Base-by-base conservation (phyloP, 2,888 invertebrate species). In the Drosophila fungiperda region DNA sequence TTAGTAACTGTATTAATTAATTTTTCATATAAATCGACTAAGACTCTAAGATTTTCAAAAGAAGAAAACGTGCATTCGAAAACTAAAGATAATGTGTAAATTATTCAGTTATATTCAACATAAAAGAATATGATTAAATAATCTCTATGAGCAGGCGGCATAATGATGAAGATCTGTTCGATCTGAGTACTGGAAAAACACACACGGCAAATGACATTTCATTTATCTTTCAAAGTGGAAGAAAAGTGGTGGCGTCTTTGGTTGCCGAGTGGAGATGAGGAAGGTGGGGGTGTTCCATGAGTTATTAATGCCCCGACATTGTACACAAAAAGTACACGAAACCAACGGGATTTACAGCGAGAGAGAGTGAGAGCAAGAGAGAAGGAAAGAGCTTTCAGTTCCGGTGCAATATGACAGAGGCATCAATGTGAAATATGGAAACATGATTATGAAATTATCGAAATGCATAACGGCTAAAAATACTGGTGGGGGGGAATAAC, bases 401-500 rank as follows among this genome's bases (percentile, higher is more conserved):
- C 90, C 86, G 90, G 87, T 70, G 83, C 57, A 66, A 15, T 61
- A 63, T 48, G 36, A 36, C 40, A 15, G 48, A 72, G 73, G 83
- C 90, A 90, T 86, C 86, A 74, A 59, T 68, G 66, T 86, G 84
- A 88, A 75, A 76, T 78, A 79, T 90, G 71, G 84, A 82, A 89
- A 90, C 86, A 87, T 68, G 86, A 77, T 84, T 90, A 90, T 90
- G 84, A 89, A 90, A 87, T 87, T 87, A 84, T 85, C 60, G 55
- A 57, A 69, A 53, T 40, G 66, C 23, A 49, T 54, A 42, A 40
- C 52, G 63, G 33, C 36, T 49, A 52, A 2, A 57, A 15, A 3
- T 38, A 29, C n/a, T 26, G 33, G 4, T 15, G 12, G 49, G 55
- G 35, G 33, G 8, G 38, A 23, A 36, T 9, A n/a, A 20, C 15